A percentile compares a stretch with the other conserved stretches of the same genome.
phyloP scores from a whole-genome alignment of 2,888 invertebrate species.

The Volucella inflata region DNA sequence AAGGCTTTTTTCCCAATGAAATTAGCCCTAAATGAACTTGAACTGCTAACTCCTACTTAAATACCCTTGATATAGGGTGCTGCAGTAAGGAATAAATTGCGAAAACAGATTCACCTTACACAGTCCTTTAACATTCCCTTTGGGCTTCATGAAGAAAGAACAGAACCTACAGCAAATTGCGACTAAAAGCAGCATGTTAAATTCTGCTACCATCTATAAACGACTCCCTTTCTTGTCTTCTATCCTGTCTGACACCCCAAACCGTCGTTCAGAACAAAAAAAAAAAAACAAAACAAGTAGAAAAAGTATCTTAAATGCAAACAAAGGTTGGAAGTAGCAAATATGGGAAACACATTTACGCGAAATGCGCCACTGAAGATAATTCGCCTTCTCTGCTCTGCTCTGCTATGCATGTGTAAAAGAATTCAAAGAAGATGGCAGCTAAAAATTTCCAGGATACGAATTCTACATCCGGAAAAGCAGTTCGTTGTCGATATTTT shows the following conservation, averaged over 20 bases:
- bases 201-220: slow-evolving; percentile 21
- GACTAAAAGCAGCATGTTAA: slow-evolving; percentile 20
- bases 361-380: slow-evolving; percentile 64
- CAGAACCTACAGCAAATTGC: slow-evolving; percentile 47
- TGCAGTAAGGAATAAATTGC: too few species aligned
- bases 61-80: too few species aligned
- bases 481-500: slow-evolving; percentile 53
- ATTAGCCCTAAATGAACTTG: too few species aligned
- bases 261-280: slow-evolving; percentile 5
- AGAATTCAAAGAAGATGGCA: slow-evolving; percentile 54
- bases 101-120: neutral
- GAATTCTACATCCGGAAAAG: slow-evolving; percentile 23
- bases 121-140: neutral
- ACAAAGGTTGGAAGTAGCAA: slow-evolving; percentile 69
- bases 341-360: slow-evolving; percentile 66
- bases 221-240: neutral
- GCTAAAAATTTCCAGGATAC: slow-evolving; percentile 40
- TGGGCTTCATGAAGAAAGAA: neutral
- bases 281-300: neutral
- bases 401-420: slow-evolving; percentile 53
- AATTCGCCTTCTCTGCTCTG: slow-evolving; percentile 21
- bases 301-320: slow-evolving; percentile 44
- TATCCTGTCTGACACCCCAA: too few species aligned
- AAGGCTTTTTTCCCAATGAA: too few species aligned
- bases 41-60: too few species aligned